Base-by-base conservation (phyloP, 2,888 invertebrate species). In the Amphiduros pacificus region DNA sequence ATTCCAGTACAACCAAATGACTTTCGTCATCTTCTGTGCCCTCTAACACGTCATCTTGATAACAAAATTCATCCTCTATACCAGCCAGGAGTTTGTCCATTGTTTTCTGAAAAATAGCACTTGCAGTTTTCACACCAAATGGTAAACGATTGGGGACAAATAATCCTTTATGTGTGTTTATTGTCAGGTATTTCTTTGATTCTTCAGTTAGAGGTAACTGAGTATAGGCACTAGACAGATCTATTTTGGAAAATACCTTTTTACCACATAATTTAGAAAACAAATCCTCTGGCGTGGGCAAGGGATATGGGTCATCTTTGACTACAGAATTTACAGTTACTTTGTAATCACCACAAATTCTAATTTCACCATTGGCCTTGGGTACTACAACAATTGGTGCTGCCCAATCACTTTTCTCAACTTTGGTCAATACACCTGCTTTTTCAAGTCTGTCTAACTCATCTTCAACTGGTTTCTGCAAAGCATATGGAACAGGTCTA, bases 311-410 rank as follows among this genome's bases (percentile, higher is more conserved):
- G 4, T 32, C n/a, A 9, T 5, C 53, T 17, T 53, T 31, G 4
- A 44, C 11, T 17, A 22, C 14, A 17, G 20, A 51, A 60, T 74
- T 74, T 11, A 66, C 40, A 2, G 41, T 20, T 4, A 29, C 6
- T 28, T 53, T 29, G 41, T 52, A 62, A 27, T 65, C 64, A 11
- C 62, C 62, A 24, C 64, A 62, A 6, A 62, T 6, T n/a, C 64
- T 9, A 53, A 61, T 27, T 4, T 28, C 27, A n/a, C 70, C 67
- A 44, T 49, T 69, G n/a, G n/a, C n/a, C n/a, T n/a, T n/a, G n/a
- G n/a, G n/a, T n/a, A n/a, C n/a, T 17, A 56, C 44, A 5, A 73
- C 68, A 9, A 72, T 48, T 1, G 73, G 71, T 24, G 71, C 62
- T 22, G 70, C 73, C 67, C 69, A 73, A 6, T 63, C 48, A 29